These are phyloP conservation scores for Antechinus flavipes DNA, from an alignment of 2,113 vertebrate species.

Conservation along the genomic window DNA sequence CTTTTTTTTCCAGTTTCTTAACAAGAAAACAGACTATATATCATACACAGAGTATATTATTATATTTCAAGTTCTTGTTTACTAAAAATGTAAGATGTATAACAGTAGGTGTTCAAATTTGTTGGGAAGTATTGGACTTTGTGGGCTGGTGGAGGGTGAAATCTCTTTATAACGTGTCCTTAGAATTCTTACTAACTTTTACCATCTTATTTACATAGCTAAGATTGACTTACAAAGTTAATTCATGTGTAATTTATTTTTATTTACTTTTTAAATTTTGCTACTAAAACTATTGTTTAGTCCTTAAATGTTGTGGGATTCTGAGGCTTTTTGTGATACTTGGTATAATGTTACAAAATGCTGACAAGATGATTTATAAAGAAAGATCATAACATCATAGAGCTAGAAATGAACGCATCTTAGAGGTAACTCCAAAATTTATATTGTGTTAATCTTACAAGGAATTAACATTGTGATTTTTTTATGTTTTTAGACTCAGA, in stretches of 20 bases:
- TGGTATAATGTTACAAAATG: not conserved
- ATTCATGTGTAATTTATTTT: not conserved
- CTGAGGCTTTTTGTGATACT: not conserved
- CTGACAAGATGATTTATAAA: conserved; percentile 2
- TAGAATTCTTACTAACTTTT: not conserved
- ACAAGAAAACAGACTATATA: conserved; percentile 49
- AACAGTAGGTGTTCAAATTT: conserved; percentile 51
- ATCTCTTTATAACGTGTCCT: not conserved
- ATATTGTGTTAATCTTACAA: not conserved
- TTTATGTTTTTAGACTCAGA: not conserved
- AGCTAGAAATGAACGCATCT: not conserved
- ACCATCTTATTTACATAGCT: not conserved
- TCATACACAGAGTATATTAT: conserved; percentile 52
- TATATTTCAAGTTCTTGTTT: conserved; percentile 61
- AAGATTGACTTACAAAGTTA: not conserved
- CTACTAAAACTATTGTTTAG: not conserved
- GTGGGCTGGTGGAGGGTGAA: no score
- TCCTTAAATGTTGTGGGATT: not conserved
- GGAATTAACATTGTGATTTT: not conserved
- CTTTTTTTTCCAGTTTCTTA: conserved; percentile 25
- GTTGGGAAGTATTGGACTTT: not conserved
- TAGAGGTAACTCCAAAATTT: not conserved
- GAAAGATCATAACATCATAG: not conserved
- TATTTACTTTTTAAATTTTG: conserved; percentile 6
- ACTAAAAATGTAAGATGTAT: conserved; percentile 7